These are phyloP conservation scores for Podarcis siculus DNA, from an alignment of 2,797 vertebrate genomes.

Conservation along the genomic window DNA sequence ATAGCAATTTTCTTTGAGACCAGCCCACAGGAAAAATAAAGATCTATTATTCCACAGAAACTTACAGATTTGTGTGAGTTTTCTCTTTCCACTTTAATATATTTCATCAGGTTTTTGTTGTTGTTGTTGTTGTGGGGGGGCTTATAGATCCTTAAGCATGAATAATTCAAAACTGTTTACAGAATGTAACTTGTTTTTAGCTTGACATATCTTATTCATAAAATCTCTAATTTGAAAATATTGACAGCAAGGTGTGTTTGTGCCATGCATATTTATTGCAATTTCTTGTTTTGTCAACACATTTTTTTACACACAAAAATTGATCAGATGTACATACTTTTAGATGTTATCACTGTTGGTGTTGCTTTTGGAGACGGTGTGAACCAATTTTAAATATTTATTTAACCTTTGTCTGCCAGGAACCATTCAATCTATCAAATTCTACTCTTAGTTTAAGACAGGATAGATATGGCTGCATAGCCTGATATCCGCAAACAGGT, in stretches of 20 bases:
- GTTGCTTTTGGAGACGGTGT: background rate
- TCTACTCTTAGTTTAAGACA: background rate
- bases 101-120: background rate
- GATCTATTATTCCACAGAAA: background rate
- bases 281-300: background rate
- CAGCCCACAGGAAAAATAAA: background rate
- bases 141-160: background rate
- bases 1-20: background rate
- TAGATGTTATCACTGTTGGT: background rate
- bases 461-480: background rate
- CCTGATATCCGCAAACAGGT: background rate
- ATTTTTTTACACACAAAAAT: background rate
- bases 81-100: background rate
- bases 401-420: background rate
- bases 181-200: background rate
- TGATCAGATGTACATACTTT: background rate
- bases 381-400: background rate
- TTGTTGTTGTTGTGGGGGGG: background rate
- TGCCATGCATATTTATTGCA: background rate
- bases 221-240: background rate
- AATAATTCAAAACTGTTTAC: background rate
- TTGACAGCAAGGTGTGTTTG: background rate
- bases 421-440: background rate
- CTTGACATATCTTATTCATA: background rate
- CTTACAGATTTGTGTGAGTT: background rate